phyloP scores from a whole-genome alignment of 2,797 vertebrate species.

The Vespertilio murinus region DNA sequence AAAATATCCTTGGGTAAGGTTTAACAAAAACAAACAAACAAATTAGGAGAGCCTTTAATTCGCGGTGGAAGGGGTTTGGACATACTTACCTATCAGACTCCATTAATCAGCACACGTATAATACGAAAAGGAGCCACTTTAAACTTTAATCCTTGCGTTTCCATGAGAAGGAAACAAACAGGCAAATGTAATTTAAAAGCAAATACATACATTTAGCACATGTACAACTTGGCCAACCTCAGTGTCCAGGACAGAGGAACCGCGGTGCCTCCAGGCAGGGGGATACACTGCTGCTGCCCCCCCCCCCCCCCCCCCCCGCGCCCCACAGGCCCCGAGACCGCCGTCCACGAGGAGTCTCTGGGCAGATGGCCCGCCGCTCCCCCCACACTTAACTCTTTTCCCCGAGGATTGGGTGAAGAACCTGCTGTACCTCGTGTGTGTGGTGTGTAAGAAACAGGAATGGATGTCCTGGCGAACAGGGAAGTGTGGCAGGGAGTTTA shows the following conservation, averaged over 20 bases:
- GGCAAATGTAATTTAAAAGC: background rate
- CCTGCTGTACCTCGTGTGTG: background rate
- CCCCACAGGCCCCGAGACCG: background rate
- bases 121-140: background rate
- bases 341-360: background rate
- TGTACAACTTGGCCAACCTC: background rate
- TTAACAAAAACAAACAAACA: no score
- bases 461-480: background rate
- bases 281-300: background rate
- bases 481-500: slow-evolving; percentile 44
- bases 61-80: background rate
- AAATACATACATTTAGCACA: background rate
- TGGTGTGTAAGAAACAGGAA: background rate
- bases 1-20: no score
- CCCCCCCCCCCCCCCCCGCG: accelerated
- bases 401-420: background rate
- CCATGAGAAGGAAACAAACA: background rate
- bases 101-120: background rate
- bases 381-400: background rate
- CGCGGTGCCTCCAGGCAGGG: accelerated
- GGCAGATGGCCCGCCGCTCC: background rate
- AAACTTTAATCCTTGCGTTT: background rate
- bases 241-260: background rate
- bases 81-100: background rate
- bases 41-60: background rate